Evolutionary conservation across 1,140 invertebrate genomes (phyloP), one percentile per base, ranked within the genome.

Genomic region (Dysdera silvatica): DNA sequence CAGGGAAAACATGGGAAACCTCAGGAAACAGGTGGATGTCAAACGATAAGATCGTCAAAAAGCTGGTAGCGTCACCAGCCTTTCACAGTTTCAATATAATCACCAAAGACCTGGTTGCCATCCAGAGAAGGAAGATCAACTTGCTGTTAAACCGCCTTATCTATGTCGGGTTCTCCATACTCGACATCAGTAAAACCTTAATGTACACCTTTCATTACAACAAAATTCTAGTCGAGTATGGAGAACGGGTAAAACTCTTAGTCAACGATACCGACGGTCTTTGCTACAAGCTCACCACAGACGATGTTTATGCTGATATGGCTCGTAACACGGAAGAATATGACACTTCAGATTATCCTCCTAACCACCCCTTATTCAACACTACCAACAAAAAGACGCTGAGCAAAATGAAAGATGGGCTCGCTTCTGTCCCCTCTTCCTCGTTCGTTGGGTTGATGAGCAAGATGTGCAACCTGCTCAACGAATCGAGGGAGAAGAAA

Each of bases 291-390:
- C 45, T 67, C 20, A 7, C n/a, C 24, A 70, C 65, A 18, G 23
- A 43, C 8, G 65, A 70, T 58, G 3, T 70, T 26, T 66, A 66
- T 43, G 20, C 48, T 65, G 35, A 54, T 54, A 37, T 68, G 28
- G 29, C 32, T 14, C 4, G 58, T 33, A 51, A 55, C 6, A 18
- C 4, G 29, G 20, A 33, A 23, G 26, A 6, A 53, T n/a, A 68
- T 43, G 66, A 68, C 40, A 48, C 56, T 16, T 68, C 52, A 48
- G 35, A 67, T 67, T 69, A 69, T 67, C 52, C 45, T 32, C n/a
- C n/a, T n/a, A n/a, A n/a, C n/a, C n/a, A n/a, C n/a, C n/a, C n/a
- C n/a, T n/a, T n/a, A n/a, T n/a, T n/a, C n/a, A n/a, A n/a, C n/a
- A n/a, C n/a, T n/a, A n/a, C n/a, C n/a, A n/a, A n/a, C n/a, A n/a